Conservation (phyloP, 2,888 invertebrate species). For the Harmothoe impar region DNA sequence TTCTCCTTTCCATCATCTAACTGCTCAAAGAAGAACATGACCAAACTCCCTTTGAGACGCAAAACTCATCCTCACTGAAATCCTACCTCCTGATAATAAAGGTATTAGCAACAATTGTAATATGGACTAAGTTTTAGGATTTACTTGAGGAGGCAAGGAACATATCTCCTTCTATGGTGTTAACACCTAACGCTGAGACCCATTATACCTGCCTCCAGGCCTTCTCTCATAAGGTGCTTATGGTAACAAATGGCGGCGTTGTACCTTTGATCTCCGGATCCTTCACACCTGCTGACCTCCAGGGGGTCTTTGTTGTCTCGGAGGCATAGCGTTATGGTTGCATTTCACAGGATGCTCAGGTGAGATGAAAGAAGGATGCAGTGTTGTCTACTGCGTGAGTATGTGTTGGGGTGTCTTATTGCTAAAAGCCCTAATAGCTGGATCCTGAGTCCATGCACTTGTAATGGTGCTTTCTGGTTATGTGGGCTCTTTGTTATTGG, state of each 20-base stretch:
- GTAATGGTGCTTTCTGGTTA: too few relatives aligned
- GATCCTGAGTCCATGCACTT: too few relatives aligned
- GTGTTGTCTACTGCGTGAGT: background rate
- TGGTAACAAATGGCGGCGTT: background rate
- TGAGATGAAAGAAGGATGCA: conserved; percentile 12
- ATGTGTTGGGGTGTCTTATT: background rate
- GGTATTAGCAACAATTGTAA: background rate
- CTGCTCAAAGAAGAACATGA: too few relatives aligned
- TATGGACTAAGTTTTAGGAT: too few relatives aligned
- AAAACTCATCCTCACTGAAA: background rate
- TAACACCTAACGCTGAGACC: background rate
- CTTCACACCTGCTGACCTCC: conserved; percentile 45
- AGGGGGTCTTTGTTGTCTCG: conserved; percentile 3
- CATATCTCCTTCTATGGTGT: background rate
- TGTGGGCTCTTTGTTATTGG: too few relatives aligned
- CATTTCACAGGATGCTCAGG: conserved; percentile 15
- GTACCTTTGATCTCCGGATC: conserved; percentile 17
- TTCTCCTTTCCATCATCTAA: too few relatives aligned
- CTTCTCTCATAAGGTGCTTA: background rate
- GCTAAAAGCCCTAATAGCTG: too few relatives aligned
- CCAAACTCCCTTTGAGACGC: background rate
- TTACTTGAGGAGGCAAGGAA: too few relatives aligned
- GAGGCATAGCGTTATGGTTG: background rate
- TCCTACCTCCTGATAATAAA: background rate
- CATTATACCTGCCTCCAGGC: background rate